Percentiles rank a stretch among this genome's conserved stretches.
phyloP scores from a whole-genome alignment of 1,140 invertebrate species.

The Archivesica marissinica region DNA sequence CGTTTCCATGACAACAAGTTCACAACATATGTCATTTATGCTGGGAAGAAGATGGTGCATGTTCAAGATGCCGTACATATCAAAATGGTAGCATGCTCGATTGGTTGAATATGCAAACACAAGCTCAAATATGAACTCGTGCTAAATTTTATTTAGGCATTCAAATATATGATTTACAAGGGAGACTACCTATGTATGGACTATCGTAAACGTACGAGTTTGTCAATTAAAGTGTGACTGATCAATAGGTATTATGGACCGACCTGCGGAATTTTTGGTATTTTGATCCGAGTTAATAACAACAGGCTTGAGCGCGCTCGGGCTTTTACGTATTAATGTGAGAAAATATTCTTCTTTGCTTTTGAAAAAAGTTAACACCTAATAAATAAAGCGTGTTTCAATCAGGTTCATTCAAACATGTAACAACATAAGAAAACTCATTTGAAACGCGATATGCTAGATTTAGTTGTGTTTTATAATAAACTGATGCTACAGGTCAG shows the following conservation, averaged over 20 bases:
- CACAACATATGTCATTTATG: neutral
- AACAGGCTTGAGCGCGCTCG: neutral
- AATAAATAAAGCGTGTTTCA: no score
- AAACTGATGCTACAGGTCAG: no score
- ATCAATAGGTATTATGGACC: conserved; percentile 5
- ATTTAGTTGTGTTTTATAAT: no score
- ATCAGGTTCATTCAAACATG: no score
- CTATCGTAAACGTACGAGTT: neutral
- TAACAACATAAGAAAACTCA: no score
- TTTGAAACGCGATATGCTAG: no score
- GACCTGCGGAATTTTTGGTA: conserved; percentile 49
- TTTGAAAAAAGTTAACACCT: no score
- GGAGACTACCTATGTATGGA: neutral
- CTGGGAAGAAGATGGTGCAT: no score
- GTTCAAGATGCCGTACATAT: neutral
- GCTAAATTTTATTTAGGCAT: no score
- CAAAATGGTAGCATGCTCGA: neutral
- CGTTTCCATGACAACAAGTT: neutral
- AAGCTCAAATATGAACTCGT: no score
- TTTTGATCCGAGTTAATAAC: conserved; percentile 53
- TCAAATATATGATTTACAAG: neutral
- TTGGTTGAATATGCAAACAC: no score
- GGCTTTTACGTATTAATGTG: conserved; percentile 6
- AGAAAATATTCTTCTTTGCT: no score
- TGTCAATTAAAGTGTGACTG: neutral